Conservation (phyloP, 1,140 invertebrate genomes). For the Rhagoletis pomonella region DNA sequence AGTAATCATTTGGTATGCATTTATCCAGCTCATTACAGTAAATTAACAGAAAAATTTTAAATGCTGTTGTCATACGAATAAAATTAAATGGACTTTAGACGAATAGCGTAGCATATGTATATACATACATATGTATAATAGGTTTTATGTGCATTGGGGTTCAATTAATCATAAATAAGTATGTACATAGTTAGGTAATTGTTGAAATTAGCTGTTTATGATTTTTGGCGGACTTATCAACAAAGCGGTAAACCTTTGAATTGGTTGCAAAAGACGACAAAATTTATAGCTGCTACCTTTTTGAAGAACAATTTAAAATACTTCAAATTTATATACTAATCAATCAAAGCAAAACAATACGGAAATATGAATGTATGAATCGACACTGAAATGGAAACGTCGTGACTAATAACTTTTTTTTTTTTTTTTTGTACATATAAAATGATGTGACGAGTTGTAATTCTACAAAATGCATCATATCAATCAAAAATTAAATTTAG, state of each 20-base stretch:
- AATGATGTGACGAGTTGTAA: no score
- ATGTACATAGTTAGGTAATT: background rate
- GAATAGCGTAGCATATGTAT: background rate
- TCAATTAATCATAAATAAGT: background rate
- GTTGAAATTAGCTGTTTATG: slow-evolving; percentile 19
- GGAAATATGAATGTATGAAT: no score
- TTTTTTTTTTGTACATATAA: no score
- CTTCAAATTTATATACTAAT: no score
- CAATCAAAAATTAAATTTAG: no score
- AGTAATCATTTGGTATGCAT: background rate
- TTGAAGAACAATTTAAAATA: no score
- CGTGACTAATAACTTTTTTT: no score
- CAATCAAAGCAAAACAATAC: no score
- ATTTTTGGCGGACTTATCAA: background rate
- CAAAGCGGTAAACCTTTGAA: background rate
- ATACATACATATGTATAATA: background rate
- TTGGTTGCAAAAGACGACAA: no score
- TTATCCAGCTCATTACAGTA: background rate
- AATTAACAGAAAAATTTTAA: background rate
- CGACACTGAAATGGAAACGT: no score
- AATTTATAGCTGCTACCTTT: no score
- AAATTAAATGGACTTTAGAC: slow-evolving; percentile 12
- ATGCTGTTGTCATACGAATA: background rate
- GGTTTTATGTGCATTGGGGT: background rate
- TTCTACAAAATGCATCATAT: no score